Base-by-base conservation (phyloP, 1,140 invertebrate species). In the Pseudomyrmex dendroicus region DNA sequence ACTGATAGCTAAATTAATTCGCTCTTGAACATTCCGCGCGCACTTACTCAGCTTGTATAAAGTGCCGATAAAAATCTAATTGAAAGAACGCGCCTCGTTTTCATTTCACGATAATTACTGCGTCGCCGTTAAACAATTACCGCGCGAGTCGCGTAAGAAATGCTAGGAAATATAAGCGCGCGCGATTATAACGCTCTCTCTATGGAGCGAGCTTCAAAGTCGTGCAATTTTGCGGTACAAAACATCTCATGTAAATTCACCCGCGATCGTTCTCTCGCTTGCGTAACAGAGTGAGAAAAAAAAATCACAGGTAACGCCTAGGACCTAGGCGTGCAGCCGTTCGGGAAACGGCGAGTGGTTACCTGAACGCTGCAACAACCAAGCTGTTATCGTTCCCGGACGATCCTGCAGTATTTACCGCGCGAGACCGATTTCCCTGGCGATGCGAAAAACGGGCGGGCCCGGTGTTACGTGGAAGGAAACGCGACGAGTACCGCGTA, bases 371-470 rank as follows among this genome's bases (percentile, higher is more conserved):
- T 17, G 35, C 44, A 59, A 50, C 74, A 35, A 35, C 63, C 10
- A 59, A 20, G 20, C 56, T 44, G 66, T 80, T 80, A 72, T 72
- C 76, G 64, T 70, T 78, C 54, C 54, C 66, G 66, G 66, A 80
- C 66, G 67, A 80, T 77, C 46, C 61, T 50, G n/a, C 46, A 15
- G 63, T 83, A 78, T 78, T 83, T 78, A 83, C 61, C 59, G 72
- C 35, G 50, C 72, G 73, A 83, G 70, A 76, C 72, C 50, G 72
- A 83, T 83, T 83, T 83, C 70, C 72, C 73, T 77, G 73, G 70
- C 56, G 70, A 56, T 64, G 52, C 62, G 59, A 80, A 61, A 84
- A 68, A 70, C 46, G 76, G 9, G 20, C 44, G n/a, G 15, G 13
- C 9, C 59, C 35, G 68, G 46, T 25, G 9, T 22, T 48, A 25